Conservation (phyloP, 2,888 invertebrate genomes). For the Palloptera scutellata region DNA sequence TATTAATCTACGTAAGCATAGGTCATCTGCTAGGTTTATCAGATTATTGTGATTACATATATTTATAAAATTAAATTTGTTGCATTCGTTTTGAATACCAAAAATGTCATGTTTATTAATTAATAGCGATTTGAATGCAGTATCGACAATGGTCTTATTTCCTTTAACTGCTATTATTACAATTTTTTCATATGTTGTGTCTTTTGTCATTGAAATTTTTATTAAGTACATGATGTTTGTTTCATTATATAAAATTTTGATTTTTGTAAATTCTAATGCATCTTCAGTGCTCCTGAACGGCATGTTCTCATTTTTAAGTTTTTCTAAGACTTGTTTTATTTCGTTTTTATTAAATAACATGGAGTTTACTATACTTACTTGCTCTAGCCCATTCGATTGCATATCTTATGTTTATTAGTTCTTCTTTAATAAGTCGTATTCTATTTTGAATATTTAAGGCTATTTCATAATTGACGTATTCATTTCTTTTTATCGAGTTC, state of each 20-base stretch:
- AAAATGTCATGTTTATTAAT: conserved; percentile 16
- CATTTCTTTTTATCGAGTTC: conserved; percentile 17
- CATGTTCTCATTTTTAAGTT: conserved; percentile 23
- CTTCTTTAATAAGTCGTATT: conserved; percentile 25
- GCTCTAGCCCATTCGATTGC: conserved; percentile 29
- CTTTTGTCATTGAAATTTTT: conserved; percentile 26
- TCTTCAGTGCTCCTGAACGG: conserved; percentile 22
- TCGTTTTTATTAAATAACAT: conserved; percentile 24
- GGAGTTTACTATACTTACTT: conserved; percentile 25
- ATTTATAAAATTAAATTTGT: conserved; percentile 18
- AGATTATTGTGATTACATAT: conserved; percentile 19
- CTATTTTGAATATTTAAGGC: conserved; percentile 21
- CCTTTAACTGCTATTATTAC: conserved; percentile 14
- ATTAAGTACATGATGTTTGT: conserved; percentile 23
- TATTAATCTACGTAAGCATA: conserved; percentile 7
- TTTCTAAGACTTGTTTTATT: conserved; percentile 28
- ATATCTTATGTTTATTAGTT: conserved; percentile 27
- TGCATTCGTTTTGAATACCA: conserved; percentile 22
- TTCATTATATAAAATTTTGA: conserved; percentile 21
- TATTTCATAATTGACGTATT: conserved; percentile 13
- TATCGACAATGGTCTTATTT: conserved; percentile 13
- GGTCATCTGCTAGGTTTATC: conserved; percentile 18
- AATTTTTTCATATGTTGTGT: conserved; percentile 19
- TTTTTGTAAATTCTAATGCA: conserved; percentile 23
- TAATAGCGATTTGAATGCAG: conserved; percentile 8